Evolutionary conservation across 2,113 vertebrate species (phyloP).

Genomic region (Aphelocoma coerulescens): DNA sequence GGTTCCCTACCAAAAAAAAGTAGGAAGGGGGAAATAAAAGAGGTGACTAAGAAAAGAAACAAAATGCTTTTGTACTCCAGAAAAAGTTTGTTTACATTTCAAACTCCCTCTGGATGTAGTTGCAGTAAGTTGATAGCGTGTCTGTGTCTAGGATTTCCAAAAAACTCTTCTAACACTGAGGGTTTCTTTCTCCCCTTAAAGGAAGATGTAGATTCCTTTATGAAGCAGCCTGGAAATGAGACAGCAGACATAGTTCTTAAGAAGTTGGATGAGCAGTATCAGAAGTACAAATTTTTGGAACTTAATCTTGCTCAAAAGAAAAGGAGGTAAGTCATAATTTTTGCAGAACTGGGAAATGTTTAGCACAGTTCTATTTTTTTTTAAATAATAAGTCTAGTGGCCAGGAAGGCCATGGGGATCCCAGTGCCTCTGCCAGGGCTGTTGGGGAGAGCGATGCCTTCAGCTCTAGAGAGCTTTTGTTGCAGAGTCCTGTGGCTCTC

Average conservation of each 20-base stretch:
- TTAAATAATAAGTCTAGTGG: background rate
- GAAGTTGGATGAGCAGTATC: slow-evolving; percentile 94
- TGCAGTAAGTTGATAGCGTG: background rate
- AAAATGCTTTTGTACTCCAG: background rate
- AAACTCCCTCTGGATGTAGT: background rate
- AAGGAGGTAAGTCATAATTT: slow-evolving; percentile 78
- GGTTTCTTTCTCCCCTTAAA: slow-evolving; percentile 67
- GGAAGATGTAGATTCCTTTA: slow-evolving; percentile 97
- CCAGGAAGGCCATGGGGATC: background rate
- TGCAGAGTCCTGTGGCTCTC: background rate
- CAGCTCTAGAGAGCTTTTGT: background rate
- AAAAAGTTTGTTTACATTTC: background rate
- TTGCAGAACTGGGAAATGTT: background rate
- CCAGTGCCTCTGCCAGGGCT: background rate
- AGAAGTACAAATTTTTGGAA: slow-evolving; percentile 99
- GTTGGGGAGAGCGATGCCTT: rapidly evolving
- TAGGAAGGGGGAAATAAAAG: background rate
- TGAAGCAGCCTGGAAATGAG: slow-evolving; percentile 96
- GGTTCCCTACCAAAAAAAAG: background rate
- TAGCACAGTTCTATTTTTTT: background rate
- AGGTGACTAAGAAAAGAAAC: background rate
- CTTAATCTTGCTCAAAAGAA: slow-evolving; percentile 97
- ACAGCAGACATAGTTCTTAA: slow-evolving; percentile 89
- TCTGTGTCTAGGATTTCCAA: background rate
- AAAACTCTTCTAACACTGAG: slow-evolving; percentile 19